phyloP scores from a whole-genome alignment of 23 tunicate genomes.

The Aplidium turbinatum region DNA sequence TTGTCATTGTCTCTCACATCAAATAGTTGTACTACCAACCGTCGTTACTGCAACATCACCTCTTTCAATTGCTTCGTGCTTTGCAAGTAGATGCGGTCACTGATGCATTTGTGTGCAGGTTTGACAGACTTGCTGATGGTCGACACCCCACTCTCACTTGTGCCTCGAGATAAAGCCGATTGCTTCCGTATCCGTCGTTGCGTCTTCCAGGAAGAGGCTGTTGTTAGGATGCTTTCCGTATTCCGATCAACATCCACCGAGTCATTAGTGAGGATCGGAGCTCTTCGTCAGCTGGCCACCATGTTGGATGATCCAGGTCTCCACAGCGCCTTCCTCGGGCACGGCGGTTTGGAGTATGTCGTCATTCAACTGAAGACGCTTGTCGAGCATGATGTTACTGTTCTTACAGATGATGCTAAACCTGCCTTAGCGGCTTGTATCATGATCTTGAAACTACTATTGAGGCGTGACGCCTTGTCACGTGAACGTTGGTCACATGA shows the following conservation, averaged over 20 bases:
- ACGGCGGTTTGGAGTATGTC: slow-evolving; percentile 59
- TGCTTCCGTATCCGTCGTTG: slow-evolving; percentile 80
- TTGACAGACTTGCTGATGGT: slow-evolving; percentile 72
- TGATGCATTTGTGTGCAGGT: slow-evolving; percentile 25
- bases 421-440: slow-evolving; percentile 59
- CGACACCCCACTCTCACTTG: slow-evolving; percentile 69
- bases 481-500: slow-evolving; percentile 53
- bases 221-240: slow-evolving; percentile 68
- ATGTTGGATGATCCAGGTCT: slow-evolving; percentile 64
- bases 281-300: slow-evolving; percentile 78
- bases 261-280: slow-evolving; percentile 50
- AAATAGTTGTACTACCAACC: no score
- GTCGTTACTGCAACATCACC: no score
- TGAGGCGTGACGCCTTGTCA: slow-evolving; percentile 32
- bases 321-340: slow-evolving; percentile 47
- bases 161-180: slow-evolving; percentile 55
- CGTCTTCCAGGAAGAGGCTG: slow-evolving; percentile 74
- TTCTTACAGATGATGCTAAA: slow-evolving; percentile 63
- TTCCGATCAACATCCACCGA: slow-evolving; percentile 68
- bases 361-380: slow-evolving; percentile 36
- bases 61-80: not conserved
- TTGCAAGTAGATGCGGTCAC: not conserved
- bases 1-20: no score
- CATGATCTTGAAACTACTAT: slow-evolving; percentile 42
- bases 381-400: slow-evolving; percentile 36